These are phyloP conservation scores for Gnathonemus longibarbis DNA, from an alignment of 2,113 vertebrate genomes.

Conservation along the genomic window DNA sequence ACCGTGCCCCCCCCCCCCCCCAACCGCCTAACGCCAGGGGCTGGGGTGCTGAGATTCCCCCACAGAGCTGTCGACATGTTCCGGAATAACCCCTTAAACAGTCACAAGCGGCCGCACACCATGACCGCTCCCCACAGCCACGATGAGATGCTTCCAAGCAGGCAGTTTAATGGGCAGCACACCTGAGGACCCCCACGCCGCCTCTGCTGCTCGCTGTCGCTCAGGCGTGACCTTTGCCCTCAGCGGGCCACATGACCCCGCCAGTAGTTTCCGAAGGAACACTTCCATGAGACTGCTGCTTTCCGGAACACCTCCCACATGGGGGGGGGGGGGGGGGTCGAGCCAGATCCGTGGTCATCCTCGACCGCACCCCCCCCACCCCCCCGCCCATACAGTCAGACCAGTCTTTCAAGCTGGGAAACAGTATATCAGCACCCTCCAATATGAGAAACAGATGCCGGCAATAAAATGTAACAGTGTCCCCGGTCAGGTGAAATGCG, in stretches of 20 bases:
- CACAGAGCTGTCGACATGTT: not conserved
- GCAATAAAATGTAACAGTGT: constrained; percentile 30
- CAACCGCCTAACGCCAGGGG: not conserved
- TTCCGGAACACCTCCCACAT: not conserved
- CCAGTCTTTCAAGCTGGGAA: not conserved
- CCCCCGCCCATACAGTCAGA: not conserved
- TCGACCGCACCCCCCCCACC: not conserved
- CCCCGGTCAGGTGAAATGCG: constrained; percentile 34
- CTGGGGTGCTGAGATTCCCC: not conserved
- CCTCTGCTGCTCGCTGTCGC: not conserved
- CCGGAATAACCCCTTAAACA: not conserved
- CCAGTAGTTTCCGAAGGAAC: not conserved
- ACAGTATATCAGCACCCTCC: constrained; percentile 13
- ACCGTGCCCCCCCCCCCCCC: not conserved
- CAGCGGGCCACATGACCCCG: not conserved
- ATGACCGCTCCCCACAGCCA: not conserved
- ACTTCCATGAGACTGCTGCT: not conserved
- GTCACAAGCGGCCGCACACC: not conserved
- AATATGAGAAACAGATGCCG: constrained; percentile 34
- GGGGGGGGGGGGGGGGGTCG: not conserved
- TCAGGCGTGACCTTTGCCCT: not conserved
- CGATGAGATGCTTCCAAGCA: not conserved
- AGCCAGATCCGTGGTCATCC: not conserved
- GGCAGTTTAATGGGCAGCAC: not conserved
- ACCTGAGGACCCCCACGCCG: not conserved